Evolutionary conservation across 2,797 vertebrate species (phyloP).

Genomic region (Malurus splendens): DNA sequence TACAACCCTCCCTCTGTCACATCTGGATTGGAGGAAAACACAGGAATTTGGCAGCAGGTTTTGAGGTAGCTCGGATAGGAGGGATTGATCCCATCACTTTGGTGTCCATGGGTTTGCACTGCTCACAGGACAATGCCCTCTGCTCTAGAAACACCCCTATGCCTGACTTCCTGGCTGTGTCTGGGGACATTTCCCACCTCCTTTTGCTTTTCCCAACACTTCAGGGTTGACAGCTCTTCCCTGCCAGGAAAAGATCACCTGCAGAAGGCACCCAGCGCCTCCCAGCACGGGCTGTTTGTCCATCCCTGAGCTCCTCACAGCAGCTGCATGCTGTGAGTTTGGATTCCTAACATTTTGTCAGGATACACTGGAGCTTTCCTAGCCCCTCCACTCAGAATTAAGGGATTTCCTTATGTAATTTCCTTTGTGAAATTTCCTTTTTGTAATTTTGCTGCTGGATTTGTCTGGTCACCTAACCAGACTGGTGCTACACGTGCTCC

Average conservation of each 20-base stretch:
- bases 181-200: background rate
- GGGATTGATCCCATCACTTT: background rate
- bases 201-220: background rate
- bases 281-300: background rate
- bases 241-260: fast-evolving
- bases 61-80: background rate
- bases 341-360: fast-evolving
- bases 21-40: background rate
- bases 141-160: background rate
- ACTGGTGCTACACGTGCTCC: fast-evolving
- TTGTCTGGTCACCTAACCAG: background rate
- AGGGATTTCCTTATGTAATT: background rate
- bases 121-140: background rate
- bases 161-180: background rate
- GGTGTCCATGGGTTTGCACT: fast-evolving
- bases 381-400: background rate
- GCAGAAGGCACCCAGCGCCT: fast-evolving
- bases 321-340: fast-evolving
- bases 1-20: background rate
- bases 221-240: background rate
- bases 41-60: background rate
- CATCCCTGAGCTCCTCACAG: background rate
- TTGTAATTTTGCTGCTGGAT: background rate
- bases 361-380: background rate
- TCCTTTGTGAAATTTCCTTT: too few species aligned